Conservation (phyloP, 1,140 invertebrate genomes). For the Drosophila quadrilineata region DNA sequence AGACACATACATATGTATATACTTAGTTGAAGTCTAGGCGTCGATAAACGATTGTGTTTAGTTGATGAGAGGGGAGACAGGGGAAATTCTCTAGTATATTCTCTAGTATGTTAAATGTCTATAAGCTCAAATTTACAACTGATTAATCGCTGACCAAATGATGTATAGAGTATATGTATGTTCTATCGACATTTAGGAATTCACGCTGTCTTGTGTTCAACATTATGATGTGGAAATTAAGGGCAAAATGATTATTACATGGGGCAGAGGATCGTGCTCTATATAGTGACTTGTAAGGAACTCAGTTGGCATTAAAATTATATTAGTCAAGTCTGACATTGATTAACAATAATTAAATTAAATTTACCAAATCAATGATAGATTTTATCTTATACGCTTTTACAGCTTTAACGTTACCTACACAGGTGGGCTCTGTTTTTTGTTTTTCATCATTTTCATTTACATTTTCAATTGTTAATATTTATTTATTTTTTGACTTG, state of each 20-base stretch:
- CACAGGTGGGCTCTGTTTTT: conserved; percentile 70
- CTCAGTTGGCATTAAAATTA: conserved; percentile 39
- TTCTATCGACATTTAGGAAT: conserved; percentile 14
- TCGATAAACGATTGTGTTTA: conserved; percentile 26
- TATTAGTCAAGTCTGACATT: conserved; percentile 1
- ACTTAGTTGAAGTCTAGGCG: conserved; percentile 41
- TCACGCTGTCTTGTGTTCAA: background rate
- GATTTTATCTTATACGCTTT: conserved; percentile 32
- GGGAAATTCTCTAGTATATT: background rate
- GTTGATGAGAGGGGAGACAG: background rate
- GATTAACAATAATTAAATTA: conserved; percentile 11
- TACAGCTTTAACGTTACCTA: conserved; percentile 64
- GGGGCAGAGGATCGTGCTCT: background rate
- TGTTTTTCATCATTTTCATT: conserved; percentile 22
- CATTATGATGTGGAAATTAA: conserved; percentile 12
- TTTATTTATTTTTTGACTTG: background rate
- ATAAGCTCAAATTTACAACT: conserved; percentile 80
- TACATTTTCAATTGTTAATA: no score
- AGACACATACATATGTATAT: conserved; percentile 28
- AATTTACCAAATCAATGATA: conserved; percentile 36
- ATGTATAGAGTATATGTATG: conserved; percentile 21
- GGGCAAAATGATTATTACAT: no score
- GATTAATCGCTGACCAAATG: conserved; percentile 57
- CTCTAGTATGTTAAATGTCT: conserved; percentile 57
- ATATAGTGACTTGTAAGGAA: conserved; percentile 45